phyloP scores from a whole-genome alignment of 2,888 invertebrate species.

The Orgyia antiqua region DNA sequence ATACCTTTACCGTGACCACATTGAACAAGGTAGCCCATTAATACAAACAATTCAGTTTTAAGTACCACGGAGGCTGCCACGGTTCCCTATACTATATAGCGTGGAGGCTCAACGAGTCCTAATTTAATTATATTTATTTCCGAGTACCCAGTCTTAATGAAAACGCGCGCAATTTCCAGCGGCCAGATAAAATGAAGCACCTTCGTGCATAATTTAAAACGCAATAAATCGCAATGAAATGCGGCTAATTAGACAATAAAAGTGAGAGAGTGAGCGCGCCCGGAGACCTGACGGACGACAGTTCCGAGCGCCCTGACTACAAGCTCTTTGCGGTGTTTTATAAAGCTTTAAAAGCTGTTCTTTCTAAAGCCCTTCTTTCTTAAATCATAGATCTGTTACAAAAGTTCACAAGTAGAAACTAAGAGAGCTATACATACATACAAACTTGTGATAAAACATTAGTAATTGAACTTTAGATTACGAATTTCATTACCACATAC shows the following conservation, averaged over 20 bases:
- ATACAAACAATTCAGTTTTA: not conserved
- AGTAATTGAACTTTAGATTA: too few species aligned
- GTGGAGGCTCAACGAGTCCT: slow-evolving; percentile 17
- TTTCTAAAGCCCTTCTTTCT: not conserved
- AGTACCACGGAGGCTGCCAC: slow-evolving; percentile 1
- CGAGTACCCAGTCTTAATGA: slow-evolving; percentile 41
- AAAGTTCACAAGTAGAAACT: not conserved
- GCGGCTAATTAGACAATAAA: slow-evolving; percentile 54
- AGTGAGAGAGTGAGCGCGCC: slow-evolving; percentile 13
- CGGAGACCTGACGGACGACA: too few species aligned
- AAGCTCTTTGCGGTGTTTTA: too few species aligned
- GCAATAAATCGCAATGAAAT: slow-evolving; percentile 55
- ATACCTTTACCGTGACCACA: too few species aligned
- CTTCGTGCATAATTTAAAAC: slow-evolving; percentile 56
- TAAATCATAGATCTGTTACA: too few species aligned
- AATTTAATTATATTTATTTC: slow-evolving; percentile 61
- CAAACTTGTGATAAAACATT: not conserved
- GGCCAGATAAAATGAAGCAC: slow-evolving; percentile 34
- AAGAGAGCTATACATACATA: not conserved
- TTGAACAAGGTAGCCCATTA: too few species aligned
- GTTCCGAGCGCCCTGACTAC: too few species aligned
- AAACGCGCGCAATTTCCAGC: slow-evolving; percentile 47
- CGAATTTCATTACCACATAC: too few species aligned
- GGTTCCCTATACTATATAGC: slow-evolving; percentile 2
- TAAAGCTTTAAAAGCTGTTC: too few species aligned